Conservation (phyloP, 2,888 invertebrate species). For the Cheilosia scutellata region DNA sequence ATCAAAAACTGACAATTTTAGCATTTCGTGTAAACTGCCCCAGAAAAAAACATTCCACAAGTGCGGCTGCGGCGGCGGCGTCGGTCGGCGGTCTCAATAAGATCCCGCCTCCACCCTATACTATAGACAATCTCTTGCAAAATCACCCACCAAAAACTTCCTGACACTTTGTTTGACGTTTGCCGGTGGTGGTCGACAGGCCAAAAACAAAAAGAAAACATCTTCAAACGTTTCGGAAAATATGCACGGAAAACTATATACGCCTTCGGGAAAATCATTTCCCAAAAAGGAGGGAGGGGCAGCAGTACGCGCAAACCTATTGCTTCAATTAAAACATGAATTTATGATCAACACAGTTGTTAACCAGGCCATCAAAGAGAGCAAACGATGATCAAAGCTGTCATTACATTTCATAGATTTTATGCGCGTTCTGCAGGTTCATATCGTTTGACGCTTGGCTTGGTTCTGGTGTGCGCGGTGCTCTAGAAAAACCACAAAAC, state of each 20-base stretch:
- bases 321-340: conserved; percentile 74
- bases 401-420: conserved; percentile 79
- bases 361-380: conserved; percentile 78
- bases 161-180: conserved; percentile 62
- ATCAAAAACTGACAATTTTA: conserved; percentile 65
- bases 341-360: conserved; percentile 76
- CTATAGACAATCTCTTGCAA: neutral
- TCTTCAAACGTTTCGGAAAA: conserved; percentile 52
- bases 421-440: conserved; percentile 61
- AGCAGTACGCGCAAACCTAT: conserved; percentile 41
- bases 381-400: conserved; percentile 79
- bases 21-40: conserved; percentile 57
- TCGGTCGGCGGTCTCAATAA: conserved; percentile 19
- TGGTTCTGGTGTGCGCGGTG: conserved; percentile 48
- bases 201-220: neutral
- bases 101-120: neutral
- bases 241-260: conserved; percentile 11
- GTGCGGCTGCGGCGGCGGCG: no score
- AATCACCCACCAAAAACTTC: conserved; percentile 23
- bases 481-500: conserved; percentile 34
- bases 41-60: conserved; percentile 32
- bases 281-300: neutral
- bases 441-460: conserved; percentile 52
- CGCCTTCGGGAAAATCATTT: neutral
- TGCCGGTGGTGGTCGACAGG: conserved; percentile 14